These are phyloP conservation scores for Phania funesta DNA, from an alignment of 2,888 invertebrate species.

Conservation along the genomic window DNA sequence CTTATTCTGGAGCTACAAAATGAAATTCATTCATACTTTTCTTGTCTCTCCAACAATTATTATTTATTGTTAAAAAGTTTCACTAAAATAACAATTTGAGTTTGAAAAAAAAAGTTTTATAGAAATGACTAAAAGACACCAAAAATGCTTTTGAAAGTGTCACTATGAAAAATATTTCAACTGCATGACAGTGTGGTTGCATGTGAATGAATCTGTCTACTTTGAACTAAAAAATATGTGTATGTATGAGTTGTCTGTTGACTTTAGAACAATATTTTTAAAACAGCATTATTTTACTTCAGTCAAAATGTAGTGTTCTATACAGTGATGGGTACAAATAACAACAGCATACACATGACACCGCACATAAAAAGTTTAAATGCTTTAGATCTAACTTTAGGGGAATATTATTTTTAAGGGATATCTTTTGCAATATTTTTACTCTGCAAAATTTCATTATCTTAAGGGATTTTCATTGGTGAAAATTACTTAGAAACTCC, in stretches of 20 bases:
- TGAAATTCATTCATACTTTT: not conserved
- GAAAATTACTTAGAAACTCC: no score
- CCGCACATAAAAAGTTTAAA: not conserved
- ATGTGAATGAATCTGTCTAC: not conserved
- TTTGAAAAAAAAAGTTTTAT: not conserved
- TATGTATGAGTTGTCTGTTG: not conserved
- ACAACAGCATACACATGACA: not conserved
- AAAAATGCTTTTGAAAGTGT: not conserved
- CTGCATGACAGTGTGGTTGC: not conserved
- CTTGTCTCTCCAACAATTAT: not conserved
- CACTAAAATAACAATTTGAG: not conserved
- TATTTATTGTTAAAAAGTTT: not conserved
- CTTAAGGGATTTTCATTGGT: no score
- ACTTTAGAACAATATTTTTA: constrained; percentile 9
- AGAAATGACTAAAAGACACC: constrained; percentile 20
- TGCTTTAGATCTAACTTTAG: not conserved
- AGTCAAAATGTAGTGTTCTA: not conserved
- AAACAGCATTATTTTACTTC: not conserved
- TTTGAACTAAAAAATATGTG: not conserved
- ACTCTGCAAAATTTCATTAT: no score
- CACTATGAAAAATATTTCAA: not conserved
- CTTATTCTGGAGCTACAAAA: no score
- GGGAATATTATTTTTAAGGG: not conserved
- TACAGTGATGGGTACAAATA: not conserved
- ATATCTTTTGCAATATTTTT: not conserved